Percentiles rank a stretch among this genome's conserved stretches.
Conservation (phyloP, 2,888 invertebrate species). For the Sialis lutaria region DNA sequence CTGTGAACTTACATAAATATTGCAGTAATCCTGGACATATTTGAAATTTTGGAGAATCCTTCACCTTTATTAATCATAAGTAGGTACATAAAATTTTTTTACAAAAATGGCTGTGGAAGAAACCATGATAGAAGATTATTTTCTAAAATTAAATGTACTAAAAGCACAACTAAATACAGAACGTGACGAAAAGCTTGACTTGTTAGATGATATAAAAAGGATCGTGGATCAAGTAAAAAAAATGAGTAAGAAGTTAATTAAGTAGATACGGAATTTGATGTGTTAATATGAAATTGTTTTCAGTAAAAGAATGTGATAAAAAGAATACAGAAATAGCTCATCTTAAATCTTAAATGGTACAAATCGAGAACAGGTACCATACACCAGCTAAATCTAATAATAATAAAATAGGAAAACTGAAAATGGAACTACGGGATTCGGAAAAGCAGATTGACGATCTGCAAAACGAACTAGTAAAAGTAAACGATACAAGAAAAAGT, state of each 20-base stretch:
- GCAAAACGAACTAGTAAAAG: neutral
- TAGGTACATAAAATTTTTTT: too few relatives aligned
- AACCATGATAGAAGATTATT: too few relatives aligned
- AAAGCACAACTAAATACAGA: conserved; percentile 40
- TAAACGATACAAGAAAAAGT: too few relatives aligned
- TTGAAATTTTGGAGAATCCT: too few relatives aligned
- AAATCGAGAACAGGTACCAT: neutral
- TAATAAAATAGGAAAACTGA: neutral
- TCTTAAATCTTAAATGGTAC: neutral
- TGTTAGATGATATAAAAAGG: conserved; percentile 38
- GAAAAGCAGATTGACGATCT: neutral
- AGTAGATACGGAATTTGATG: too few relatives aligned
- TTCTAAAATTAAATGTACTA: too few relatives aligned
- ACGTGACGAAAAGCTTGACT: conserved; percentile 39
- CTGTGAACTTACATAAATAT: too few relatives aligned
- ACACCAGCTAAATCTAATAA: neutral
- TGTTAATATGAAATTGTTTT: too few relatives aligned
- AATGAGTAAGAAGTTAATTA: conserved; percentile 28
- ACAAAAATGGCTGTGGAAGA: too few relatives aligned
- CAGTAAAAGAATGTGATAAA: neutral
- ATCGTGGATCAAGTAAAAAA: conserved; percentile 34
- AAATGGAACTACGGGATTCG: neutral
- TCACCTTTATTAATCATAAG: too few relatives aligned
- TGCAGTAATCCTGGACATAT: too few relatives aligned
- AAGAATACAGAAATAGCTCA: neutral